Conservation (phyloP, 1,140 invertebrate genomes). For the Tetragonula clypearis region DNA sequence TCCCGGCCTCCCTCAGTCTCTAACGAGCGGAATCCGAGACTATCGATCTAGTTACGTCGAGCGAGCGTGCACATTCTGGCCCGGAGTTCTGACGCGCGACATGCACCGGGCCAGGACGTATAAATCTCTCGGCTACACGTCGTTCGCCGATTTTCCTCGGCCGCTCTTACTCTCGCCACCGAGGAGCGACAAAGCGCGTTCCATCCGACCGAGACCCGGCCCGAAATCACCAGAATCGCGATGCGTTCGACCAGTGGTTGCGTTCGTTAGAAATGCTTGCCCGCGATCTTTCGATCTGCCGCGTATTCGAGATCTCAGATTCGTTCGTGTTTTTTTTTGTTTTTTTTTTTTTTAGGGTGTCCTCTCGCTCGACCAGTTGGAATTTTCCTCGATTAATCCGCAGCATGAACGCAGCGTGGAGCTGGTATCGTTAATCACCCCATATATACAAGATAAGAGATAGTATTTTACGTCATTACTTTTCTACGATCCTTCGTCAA, state of each 20-base stretch:
- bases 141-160: conserved; percentile 25
- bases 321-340: neutral
- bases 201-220: neutral
- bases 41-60: conserved; percentile 60
- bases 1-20: conserved; percentile 10
- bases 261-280: conserved; percentile 16
- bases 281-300: neutral
- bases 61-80: conserved; percentile 19
- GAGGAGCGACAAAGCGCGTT: neutral
- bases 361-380: neutral
- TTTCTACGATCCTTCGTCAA: neutral
- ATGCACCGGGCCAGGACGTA: conserved; percentile 21
- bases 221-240: neutral
- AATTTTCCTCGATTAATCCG: neutral
- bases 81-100: conserved; percentile 38
- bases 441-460: neutral
- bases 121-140: conserved; percentile 45
- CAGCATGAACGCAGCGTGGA: neutral
- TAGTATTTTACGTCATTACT: neutral
- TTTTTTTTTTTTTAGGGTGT: too few relatives aligned
- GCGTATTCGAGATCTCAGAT: too few relatives aligned
- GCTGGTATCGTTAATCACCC: neutral
- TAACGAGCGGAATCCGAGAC: conserved; percentile 63
- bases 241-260: conserved; percentile 2
- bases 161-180: neutral